These are phyloP conservation scores for Cynopterus brachyotis DNA, from an alignment of 2,113 vertebrate genomes.

Conservation along the genomic window DNA sequence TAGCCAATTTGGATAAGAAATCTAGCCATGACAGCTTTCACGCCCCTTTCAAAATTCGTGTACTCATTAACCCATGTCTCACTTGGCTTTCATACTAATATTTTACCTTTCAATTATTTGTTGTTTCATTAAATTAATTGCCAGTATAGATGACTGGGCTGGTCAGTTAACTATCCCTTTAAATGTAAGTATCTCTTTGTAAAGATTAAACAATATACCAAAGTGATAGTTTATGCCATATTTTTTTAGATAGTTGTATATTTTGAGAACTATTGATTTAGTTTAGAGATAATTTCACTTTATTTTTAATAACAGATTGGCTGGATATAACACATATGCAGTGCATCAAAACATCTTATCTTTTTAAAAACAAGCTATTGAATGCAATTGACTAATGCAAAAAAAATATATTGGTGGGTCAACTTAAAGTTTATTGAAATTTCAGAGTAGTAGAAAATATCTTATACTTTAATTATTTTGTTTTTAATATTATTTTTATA, in stretches of 20 bases:
- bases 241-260: background rate
- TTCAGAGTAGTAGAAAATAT: background rate
- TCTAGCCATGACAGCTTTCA: background rate
- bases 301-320: constrained; percentile 47
- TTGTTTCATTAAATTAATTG: background rate
- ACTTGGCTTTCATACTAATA: background rate
- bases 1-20: background rate
- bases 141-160: background rate
- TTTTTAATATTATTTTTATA: background rate
- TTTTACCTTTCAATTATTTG: constrained; percentile 6
- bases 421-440: background rate
- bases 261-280: constrained; percentile 57
- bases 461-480: background rate
- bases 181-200: constrained; percentile 8
- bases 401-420: background rate
- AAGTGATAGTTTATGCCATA: constrained; percentile 44
- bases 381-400: background rate
- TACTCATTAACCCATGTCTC: background rate
- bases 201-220: constrained; percentile 41
- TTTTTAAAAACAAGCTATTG: constrained; percentile 33
- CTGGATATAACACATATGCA: background rate
- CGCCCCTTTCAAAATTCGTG: background rate
- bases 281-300: constrained; percentile 27
- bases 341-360: constrained; percentile 18
- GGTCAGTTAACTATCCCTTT: background rate